Evolutionary conservation across 2,797 vertebrate species (phyloP).

Genomic region (Pyrocephalus nanus): DNA sequence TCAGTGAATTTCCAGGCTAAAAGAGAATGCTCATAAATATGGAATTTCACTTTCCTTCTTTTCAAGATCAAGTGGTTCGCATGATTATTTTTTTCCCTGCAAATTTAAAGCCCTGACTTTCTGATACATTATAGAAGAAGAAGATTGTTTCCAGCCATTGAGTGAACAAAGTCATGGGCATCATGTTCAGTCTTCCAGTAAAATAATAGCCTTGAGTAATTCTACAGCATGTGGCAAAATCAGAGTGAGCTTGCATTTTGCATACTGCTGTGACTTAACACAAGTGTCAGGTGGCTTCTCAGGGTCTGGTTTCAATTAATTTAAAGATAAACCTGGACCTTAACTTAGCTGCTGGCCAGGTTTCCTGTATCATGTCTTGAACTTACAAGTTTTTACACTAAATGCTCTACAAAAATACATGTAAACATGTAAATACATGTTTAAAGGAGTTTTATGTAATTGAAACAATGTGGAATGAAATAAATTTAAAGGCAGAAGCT

Average conservation of each 20-base stretch:
- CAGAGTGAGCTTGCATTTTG: not conserved
- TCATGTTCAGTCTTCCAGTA: not conserved
- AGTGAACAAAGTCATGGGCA: slow-evolving; percentile 7
- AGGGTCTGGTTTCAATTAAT: not conserved
- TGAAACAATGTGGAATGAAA: not conserved
- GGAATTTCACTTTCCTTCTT: slow-evolving; percentile 29
- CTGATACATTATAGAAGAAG: not conserved
- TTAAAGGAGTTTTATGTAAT: not conserved
- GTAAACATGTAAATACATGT: not conserved
- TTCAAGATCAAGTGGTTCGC: slow-evolving; percentile 26
- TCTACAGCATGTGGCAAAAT: not conserved
- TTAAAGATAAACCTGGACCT: not conserved
- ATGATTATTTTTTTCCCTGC: not conserved
- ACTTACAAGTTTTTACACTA: not conserved
- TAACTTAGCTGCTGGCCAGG: not conserved
- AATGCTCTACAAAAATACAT: not conserved
- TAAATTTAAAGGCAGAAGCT: not conserved
- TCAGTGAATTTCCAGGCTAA: slow-evolving; percentile 34
- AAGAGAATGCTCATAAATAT: slow-evolving; percentile 50
- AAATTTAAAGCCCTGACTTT: slow-evolving; percentile 14
- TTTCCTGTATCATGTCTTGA: not conserved
- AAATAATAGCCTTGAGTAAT: slow-evolving; percentile 26
- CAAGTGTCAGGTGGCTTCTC: not conserved
- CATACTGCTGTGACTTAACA: not conserved
- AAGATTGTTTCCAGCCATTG: not conserved